Evolutionary conservation across 2,888 invertebrate genomes (phyloP).

Genomic region (Nymphalis urticae): DNA sequence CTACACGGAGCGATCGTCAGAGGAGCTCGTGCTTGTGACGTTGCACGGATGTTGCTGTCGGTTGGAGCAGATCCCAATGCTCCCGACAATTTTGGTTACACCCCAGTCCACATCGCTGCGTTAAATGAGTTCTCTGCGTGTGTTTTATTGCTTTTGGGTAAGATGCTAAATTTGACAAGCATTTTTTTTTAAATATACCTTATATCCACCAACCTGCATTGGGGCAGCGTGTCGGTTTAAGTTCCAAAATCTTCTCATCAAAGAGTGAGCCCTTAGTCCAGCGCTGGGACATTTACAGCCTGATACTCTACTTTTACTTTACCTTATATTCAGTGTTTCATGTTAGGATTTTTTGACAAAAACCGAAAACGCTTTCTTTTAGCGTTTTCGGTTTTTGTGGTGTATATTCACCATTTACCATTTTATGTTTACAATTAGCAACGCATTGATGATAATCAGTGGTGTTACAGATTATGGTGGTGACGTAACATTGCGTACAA

Average conservation of each 20-base stretch:
- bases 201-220: neutral
- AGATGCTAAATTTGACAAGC: slow-evolving; percentile 24
- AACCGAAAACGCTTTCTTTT: too few relatives aligned
- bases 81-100: slow-evolving; percentile 91
- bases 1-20: slow-evolving; percentile 91
- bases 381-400: too few relatives aligned
- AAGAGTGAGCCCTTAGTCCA: too few relatives aligned
- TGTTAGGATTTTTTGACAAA: too few relatives aligned
- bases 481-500: slow-evolving; percentile 90
- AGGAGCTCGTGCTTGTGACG: slow-evolving; percentile 86
- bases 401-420: too few relatives aligned
- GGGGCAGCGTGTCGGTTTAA: too few relatives aligned
- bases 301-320: too few relatives aligned
- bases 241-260: too few relatives aligned
- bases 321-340: too few relatives aligned
- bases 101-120: slow-evolving; percentile 91
- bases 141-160: slow-evolving; percentile 85
- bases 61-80: slow-evolving; percentile 88
- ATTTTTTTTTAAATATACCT: neutral
- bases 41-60: slow-evolving; percentile 84
- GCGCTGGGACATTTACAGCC: too few relatives aligned
- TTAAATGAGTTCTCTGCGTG: slow-evolving; percentile 90
- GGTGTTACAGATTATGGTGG: slow-evolving; percentile 85
- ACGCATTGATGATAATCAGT: too few relatives aligned
- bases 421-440: too few relatives aligned